phyloP scores from a whole-genome alignment of 1,140 invertebrate species.

The Ceratitis capitata region DNA sequence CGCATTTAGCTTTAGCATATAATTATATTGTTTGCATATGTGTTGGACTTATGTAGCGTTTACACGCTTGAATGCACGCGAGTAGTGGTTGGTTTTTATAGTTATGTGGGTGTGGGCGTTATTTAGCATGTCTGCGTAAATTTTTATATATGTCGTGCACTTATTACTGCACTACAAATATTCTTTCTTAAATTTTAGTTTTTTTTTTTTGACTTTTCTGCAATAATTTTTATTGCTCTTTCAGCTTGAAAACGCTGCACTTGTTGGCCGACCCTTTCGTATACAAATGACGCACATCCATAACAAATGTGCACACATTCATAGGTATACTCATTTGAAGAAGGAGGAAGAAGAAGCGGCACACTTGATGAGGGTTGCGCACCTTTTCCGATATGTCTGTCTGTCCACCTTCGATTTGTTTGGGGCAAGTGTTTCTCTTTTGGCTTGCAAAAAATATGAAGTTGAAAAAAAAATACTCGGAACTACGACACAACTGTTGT shows the following conservation, averaged over 20 bases:
- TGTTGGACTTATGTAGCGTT: background rate
- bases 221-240: background rate
- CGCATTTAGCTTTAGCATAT: background rate
- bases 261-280: background rate
- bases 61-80: background rate
- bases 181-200: background rate
- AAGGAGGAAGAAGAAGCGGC: too few relatives aligned
- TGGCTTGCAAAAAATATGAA: background rate
- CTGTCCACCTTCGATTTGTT: too few relatives aligned
- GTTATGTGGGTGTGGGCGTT: background rate
- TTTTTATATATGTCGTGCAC: background rate
- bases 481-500: constrained; percentile 32
- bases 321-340: background rate
- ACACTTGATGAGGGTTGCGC: constrained; percentile 23
- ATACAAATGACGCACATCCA: background rate
- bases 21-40: background rate
- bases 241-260: background rate
- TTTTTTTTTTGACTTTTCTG: background rate
- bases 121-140: too few relatives aligned
- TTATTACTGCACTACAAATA: background rate
- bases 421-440: constrained; percentile 4
- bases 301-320: background rate
- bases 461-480: background rate
- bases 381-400: background rate
- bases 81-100: background rate